These are phyloP conservation scores for Andrena chrysosceles DNA, from an alignment of 2,888 invertebrate genomes.

Conservation along the genomic window DNA sequence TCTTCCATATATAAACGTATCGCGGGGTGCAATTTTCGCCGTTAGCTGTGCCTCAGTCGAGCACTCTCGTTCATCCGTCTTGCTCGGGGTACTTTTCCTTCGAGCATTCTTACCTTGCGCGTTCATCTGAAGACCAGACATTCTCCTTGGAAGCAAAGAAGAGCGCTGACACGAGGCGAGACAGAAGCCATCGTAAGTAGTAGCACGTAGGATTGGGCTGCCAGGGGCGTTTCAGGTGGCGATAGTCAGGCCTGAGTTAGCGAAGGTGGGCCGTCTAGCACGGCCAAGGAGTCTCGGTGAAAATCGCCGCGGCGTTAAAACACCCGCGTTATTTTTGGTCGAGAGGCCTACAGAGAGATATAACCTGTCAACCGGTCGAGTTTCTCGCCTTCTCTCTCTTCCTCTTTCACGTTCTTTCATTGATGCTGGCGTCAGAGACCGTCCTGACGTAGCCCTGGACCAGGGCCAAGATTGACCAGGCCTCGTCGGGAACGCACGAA, in stretches of 20 bases:
- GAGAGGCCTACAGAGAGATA: constrained; percentile 70
- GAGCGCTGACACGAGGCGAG: no score
- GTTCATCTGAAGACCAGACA: no score
- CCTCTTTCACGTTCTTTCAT: constrained; percentile 74
- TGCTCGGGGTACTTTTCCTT: not conserved
- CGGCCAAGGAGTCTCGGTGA: constrained; percentile 59
- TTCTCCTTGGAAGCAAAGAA: no score
- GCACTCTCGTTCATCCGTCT: not conserved
- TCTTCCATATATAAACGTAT: constrained; percentile 40
- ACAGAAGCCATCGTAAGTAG: no score
- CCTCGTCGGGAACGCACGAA: constrained; percentile 49
- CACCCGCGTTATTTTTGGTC: constrained; percentile 68
- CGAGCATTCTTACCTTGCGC: no score
- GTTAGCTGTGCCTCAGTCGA: constrained; percentile 12
- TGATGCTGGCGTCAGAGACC: constrained; percentile 81
- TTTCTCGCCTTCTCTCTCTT: constrained; percentile 51
- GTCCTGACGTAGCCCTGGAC: constrained; percentile 80
- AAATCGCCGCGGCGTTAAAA: constrained; percentile 64
- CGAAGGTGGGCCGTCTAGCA: constrained; percentile 33
- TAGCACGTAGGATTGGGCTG: not conserved
- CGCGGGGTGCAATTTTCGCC: not conserved
- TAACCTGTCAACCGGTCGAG: constrained; percentile 67
- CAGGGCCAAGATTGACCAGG: constrained; percentile 73
- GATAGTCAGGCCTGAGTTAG: not conserved
- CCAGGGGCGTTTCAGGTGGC: not conserved